phyloP scores from a whole-genome alignment of 1,140 invertebrate genomes.

The Gerris buenoi region DNA sequence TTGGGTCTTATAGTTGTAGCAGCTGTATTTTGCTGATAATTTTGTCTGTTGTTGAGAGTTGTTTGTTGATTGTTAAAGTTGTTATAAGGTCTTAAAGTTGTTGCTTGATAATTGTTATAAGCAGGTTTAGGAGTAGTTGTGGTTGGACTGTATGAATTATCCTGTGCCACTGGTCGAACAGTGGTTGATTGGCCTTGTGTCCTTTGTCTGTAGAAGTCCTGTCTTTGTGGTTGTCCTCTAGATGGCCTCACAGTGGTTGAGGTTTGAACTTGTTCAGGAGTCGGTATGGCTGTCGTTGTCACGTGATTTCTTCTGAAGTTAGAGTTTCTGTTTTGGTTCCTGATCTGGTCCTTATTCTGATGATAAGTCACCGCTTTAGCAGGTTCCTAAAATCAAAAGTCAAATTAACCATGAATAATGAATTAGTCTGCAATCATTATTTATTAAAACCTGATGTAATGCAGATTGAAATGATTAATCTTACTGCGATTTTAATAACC shows the following conservation, averaged over 20 bases:
- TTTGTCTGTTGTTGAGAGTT: background rate
- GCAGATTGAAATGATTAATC: too few species aligned
- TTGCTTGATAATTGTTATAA: background rate
- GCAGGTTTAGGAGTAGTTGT: slow-evolving; percentile 5
- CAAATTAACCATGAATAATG: too few species aligned
- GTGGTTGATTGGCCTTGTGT: background rate
- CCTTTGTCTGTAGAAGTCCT: background rate
- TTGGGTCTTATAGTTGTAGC: background rate
- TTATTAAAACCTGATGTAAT: too few species aligned
- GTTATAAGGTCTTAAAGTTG: background rate
- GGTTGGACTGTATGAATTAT: background rate
- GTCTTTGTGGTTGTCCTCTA: background rate
- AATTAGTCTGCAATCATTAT: too few species aligned
- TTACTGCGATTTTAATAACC: too few species aligned
- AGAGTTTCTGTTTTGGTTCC: slow-evolving; percentile 4
- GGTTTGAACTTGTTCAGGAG: background rate
- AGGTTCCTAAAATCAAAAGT: background rate
- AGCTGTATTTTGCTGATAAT: background rate
- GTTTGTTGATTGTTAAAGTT: background rate
- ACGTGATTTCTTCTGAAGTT: background rate
- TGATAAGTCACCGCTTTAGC: background rate
- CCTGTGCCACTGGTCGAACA: background rate
- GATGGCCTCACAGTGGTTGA: background rate
- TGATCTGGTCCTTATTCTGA: background rate
- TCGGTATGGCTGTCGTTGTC: background rate